Base-by-base conservation (phyloP, 2,797 vertebrate species). In the Microctenopoma steveboyesi region DNA sequence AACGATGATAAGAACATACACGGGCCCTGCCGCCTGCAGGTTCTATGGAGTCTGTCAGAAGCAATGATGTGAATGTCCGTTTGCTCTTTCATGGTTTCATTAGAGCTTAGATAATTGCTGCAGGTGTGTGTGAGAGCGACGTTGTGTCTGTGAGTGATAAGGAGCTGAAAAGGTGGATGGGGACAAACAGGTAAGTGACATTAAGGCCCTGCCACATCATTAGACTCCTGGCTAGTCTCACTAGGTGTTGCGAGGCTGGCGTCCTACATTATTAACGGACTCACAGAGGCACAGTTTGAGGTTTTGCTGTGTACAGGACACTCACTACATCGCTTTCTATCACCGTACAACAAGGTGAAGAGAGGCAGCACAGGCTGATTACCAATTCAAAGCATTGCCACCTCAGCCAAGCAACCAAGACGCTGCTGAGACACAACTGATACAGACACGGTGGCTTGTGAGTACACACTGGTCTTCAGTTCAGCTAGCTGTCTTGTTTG, bases 241-340 rank as follows among this genome's bases (percentile, higher is more conserved):
- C 53, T 8, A 12, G n/a, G 30, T 9, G 27, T 50, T 49, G 51
- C 60, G 48, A 15, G 39, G 59, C 71, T 59, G 63, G 59, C 45
- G 27, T 57, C 16, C 50, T 74, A 13, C 70, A 78, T 83, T 83
- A 89, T 84, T 83, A 82, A 80, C 66, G 28, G 78, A 65, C 69
- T 53, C 57, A 5, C 54, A 14, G 67, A 64, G 52, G 69, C 69
- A 59, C 53, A 2, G 16, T 51, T 30, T 51, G 62, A 68, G 64
- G 45, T 53, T 53, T 39, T 37, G 63, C 18, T 18, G 22, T 67
- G 49, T 54, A 49, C 18, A 15, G 69, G 50, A 59, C 52, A 69
- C 22, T 60, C 68, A 59, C 49, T 39, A 16, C 72, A 75, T 64
- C 7, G 14, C 62, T 76, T 57, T 67, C 62, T 62, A 22, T 78